phyloP scores from a whole-genome alignment of 2,797 vertebrate genomes.

The Masticophis lateralis region DNA sequence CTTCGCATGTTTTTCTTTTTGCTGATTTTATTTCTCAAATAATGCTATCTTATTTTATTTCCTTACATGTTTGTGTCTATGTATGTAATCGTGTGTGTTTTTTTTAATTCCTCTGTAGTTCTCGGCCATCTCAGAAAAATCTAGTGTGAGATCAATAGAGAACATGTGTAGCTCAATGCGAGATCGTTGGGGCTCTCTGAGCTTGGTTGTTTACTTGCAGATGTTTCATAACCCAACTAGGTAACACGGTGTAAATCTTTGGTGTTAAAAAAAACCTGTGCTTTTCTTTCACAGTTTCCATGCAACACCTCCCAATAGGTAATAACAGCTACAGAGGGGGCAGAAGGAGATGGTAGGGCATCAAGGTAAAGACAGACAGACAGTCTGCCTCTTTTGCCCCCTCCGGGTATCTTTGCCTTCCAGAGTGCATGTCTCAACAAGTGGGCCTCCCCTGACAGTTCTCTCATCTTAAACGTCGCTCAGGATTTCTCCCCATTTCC shows the following conservation, averaged over 20 bases:
- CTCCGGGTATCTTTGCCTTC: background rate
- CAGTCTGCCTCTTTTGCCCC: background rate
- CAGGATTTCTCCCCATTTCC: background rate
- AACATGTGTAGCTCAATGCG: background rate
- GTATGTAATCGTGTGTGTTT: background rate
- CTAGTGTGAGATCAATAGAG: background rate
- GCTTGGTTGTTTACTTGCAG: background rate
- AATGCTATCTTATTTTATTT: background rate
- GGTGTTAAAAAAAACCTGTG: background rate
- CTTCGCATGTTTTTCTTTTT: background rate
- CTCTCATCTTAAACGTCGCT: background rate
- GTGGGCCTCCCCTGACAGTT: background rate
- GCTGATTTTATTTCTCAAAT: background rate
- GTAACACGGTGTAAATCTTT: background rate
- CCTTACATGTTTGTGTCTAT: background rate
- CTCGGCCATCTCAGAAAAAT: background rate
- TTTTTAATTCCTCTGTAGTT: background rate
- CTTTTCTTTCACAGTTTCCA: background rate
- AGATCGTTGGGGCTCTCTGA: background rate
- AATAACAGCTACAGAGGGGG: background rate
- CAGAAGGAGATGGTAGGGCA: background rate
- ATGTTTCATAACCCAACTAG: background rate
- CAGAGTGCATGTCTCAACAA: background rate
- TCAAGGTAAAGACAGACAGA: background rate
- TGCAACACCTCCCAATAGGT: background rate